These are phyloP conservation scores for Pyxicephalus adspersus DNA, from an alignment of 2,113 vertebrate species.

Conservation along the genomic window DNA sequence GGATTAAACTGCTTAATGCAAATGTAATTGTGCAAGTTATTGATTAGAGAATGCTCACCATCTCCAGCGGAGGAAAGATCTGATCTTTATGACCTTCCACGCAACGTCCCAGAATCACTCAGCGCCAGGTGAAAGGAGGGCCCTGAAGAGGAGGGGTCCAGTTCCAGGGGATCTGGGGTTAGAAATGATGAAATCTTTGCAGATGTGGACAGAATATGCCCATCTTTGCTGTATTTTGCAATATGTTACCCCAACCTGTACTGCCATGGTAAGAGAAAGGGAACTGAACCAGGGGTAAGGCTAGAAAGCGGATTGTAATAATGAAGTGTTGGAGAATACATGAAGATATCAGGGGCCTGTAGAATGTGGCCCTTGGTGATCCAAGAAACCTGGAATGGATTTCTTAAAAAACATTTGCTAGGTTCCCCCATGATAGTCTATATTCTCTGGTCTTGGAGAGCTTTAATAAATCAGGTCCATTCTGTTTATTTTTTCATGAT, in stretches of 20 bases:
- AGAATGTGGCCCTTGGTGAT: no score
- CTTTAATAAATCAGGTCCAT: no score
- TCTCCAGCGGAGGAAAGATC: background rate
- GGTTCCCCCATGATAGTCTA: no score
- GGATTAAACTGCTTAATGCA: background rate
- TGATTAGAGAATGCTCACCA: background rate
- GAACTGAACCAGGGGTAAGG: no score
- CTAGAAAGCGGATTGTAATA: no score
- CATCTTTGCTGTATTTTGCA: background rate
- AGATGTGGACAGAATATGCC: background rate
- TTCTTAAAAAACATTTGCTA: no score
- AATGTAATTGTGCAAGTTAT: conserved; percentile 8
- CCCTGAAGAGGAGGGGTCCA: background rate
- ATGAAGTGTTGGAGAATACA: no score
- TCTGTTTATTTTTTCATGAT: no score
- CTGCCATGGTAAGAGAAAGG: background rate
- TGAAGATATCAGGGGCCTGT: no score
- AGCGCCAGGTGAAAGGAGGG: background rate
- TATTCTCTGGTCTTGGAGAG: no score
- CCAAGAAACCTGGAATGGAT: no score
- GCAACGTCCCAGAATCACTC: background rate
- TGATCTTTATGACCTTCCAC: background rate
- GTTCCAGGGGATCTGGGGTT: background rate
- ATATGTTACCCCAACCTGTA: background rate
- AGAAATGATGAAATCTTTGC: background rate